Conservation (phyloP, 1,140 invertebrate species). For the Pemphigus obesinymphae region DNA sequence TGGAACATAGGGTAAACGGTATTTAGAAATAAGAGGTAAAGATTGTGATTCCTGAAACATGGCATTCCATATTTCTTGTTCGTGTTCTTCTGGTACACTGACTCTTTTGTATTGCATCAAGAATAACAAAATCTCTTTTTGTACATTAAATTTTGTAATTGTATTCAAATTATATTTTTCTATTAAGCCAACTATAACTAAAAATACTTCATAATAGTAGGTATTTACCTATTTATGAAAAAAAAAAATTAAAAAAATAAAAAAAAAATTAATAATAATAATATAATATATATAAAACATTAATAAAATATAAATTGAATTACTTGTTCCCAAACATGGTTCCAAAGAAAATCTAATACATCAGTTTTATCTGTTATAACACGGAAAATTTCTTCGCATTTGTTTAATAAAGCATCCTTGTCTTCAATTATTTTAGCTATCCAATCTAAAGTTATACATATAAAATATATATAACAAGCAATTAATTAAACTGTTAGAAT, state of each 20-base stretch:
- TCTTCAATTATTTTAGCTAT: conserved; percentile 35
- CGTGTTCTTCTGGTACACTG: conserved; percentile 49
- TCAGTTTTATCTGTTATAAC: conserved; percentile 48
- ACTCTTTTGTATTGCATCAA: conserved; percentile 19
- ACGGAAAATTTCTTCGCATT: conserved; percentile 47
- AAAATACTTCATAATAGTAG: conserved; percentile 53
- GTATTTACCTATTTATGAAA: conserved; percentile 53
- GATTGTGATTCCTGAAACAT: conserved; percentile 48
- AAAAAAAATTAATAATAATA: conserved; percentile 1
- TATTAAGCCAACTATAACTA: conserved; percentile 50
- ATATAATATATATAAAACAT: no score
- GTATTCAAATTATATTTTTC: conserved; percentile 45
- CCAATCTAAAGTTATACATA: background rate
- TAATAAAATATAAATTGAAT: background rate
- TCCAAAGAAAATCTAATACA: conserved; percentile 44
- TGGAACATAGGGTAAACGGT: conserved; percentile 49
- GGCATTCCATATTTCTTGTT: conserved; percentile 51
- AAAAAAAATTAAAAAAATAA: no score
- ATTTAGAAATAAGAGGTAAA: conserved; percentile 51
- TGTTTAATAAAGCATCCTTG: conserved; percentile 44
- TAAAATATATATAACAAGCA: conserved; percentile 1
- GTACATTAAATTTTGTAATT: conserved; percentile 34
- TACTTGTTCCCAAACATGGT: conserved; percentile 34
- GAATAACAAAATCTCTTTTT: conserved; percentile 44
- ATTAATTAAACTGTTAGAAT: conserved; percentile 45